phyloP scores from a whole-genome alignment of 2,113 vertebrate species.

The Pomatostomus ruficeps region DNA sequence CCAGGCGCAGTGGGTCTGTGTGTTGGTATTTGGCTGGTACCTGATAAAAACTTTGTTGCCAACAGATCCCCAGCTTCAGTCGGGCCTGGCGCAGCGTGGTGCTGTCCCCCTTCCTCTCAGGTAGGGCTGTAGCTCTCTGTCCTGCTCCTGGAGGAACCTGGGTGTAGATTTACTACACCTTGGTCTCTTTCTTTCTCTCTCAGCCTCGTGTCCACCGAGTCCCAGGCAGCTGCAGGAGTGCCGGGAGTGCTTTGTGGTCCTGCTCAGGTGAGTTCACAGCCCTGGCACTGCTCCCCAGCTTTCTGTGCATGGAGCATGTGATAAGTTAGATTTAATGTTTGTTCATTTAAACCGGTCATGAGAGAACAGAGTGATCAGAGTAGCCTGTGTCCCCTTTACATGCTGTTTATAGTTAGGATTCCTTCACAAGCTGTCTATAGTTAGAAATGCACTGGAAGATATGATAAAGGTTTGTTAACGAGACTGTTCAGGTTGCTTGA shows the following conservation, averaged over 20 bases:
- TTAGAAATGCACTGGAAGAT: too few species aligned
- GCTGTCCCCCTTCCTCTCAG: conserved; percentile 85
- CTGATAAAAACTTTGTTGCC: not conserved
- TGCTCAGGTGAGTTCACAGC: conserved; percentile 77
- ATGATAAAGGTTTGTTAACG: too few species aligned
- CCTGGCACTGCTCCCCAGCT: not conserved
- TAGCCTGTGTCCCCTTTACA: too few species aligned
- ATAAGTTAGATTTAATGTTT: too few species aligned
- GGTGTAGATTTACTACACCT: not conserved
- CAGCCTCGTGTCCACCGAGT: conserved; percentile 84
- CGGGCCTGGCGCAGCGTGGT: conserved; percentile 83
- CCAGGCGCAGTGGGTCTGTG: not conserved
- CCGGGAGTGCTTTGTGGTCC: conserved; percentile 79
- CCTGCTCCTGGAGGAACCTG: not conserved
- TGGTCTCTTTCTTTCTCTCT: not conserved
- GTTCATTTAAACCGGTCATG: too few species aligned
- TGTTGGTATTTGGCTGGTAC: not conserved
- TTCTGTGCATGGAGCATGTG: too few species aligned
- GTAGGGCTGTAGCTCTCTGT: conserved; percentile 47
- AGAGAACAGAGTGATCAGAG: too few species aligned
- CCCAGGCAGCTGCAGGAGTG: conserved; percentile 82
- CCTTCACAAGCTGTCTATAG: too few species aligned
- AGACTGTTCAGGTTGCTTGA: too few species aligned
- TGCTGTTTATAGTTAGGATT: too few species aligned
- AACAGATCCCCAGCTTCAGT: conserved; percentile 72